Conservation (phyloP, 2,888 invertebrate genomes). For the Apodemia mormo region DNA sequence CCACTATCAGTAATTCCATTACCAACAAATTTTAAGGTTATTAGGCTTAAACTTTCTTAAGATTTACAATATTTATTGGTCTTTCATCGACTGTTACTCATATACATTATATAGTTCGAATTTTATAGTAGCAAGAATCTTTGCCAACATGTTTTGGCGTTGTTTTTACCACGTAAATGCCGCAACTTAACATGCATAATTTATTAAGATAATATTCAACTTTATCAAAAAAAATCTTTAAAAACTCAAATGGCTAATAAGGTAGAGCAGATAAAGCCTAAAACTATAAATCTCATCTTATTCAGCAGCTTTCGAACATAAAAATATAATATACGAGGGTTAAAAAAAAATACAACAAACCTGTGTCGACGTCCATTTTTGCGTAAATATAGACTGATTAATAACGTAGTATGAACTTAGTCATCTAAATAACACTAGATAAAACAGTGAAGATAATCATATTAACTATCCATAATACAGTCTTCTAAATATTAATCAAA, state of each 20-base stretch:
- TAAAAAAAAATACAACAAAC: constrained; percentile 46
- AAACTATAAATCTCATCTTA: background rate
- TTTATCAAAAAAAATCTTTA: background rate
- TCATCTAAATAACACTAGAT: background rate
- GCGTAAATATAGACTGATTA: constrained; percentile 6
- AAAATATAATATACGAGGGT: too few species aligned
- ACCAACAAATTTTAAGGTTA: too few species aligned
- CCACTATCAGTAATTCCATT: too few species aligned
- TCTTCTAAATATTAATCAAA: background rate
- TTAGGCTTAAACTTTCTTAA: too few species aligned
- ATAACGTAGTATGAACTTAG: constrained; percentile 1
- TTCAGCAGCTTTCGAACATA: background rate
- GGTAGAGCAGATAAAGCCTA: background rate
- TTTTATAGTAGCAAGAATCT: too few species aligned
- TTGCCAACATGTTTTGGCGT: too few species aligned
- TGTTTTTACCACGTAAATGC: background rate
- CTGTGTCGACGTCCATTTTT: constrained; percentile 69
- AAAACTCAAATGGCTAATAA: background rate
- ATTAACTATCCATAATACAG: background rate
- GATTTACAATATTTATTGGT: too few species aligned
- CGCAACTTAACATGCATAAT: background rate
- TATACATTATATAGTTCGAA: too few species aligned
- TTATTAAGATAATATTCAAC: background rate
- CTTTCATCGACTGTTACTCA: too few species aligned
- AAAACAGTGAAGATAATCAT: constrained; percentile 1